Conservation (phyloP, 2,888 invertebrate genomes). For the Hyposoter dolosus region DNA sequence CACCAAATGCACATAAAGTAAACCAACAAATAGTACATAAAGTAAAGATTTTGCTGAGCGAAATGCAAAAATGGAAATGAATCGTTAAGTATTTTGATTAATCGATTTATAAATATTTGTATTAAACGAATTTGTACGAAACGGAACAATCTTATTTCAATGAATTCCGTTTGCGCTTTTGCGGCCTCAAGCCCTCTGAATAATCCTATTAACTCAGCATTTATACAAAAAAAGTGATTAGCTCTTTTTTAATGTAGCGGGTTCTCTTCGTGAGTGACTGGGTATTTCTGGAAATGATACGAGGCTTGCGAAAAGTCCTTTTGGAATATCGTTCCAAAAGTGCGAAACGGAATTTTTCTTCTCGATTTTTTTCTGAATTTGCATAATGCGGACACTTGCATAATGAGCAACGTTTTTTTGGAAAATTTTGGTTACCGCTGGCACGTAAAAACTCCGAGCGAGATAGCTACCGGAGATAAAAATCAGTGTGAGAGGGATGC, state of each 20-base stretch:
- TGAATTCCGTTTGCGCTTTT: too few relatives aligned
- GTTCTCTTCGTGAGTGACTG: not conserved
- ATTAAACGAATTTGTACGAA: not conserved
- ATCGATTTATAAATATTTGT: not conserved
- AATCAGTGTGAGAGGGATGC: not conserved
- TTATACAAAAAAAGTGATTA: too few relatives aligned
- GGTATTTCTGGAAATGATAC: not conserved
- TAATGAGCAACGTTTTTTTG: not conserved
- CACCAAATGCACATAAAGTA: not conserved
- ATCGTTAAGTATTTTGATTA: not conserved
- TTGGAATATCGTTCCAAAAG: not conserved
- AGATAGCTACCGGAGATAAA: not conserved
- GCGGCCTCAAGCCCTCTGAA: too few relatives aligned
- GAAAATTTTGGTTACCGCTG: slow-evolving; percentile 11
- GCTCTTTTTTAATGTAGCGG: not conserved
- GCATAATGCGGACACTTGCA: not conserved
- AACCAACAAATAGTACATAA: not conserved
- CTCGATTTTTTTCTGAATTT: too few relatives aligned
- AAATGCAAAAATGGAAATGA: not conserved
- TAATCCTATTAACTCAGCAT: too few relatives aligned
- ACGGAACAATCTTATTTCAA: not conserved
- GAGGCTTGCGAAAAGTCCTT: not conserved
- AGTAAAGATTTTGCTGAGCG: not conserved
- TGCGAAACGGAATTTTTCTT: not conserved
- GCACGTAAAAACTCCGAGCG: slow-evolving; percentile 25